These are phyloP conservation scores for Phaenicophaeus curvirostris DNA, from an alignment of 2,797 vertebrate species.

Conservation along the genomic window DNA sequence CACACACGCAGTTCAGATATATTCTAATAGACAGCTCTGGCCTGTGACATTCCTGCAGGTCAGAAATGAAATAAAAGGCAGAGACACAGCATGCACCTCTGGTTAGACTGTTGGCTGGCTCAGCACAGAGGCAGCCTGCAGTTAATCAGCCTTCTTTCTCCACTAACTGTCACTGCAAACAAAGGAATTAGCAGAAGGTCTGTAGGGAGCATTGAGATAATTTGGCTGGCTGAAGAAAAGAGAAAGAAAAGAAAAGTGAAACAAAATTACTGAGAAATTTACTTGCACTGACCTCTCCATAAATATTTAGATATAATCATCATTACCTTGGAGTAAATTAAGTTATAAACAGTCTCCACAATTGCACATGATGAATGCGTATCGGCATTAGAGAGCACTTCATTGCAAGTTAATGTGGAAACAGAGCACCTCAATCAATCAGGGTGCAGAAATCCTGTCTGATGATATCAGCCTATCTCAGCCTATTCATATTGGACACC, in stretches of 20 bases:
- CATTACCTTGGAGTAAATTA: constrained; percentile 73
- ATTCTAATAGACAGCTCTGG: constrained; percentile 43
- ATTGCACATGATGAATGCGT: constrained; percentile 65
- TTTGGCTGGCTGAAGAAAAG: constrained; percentile 67
- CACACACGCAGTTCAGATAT: not conserved
- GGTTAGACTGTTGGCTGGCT: constrained; percentile 51
- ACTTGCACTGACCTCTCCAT: constrained; percentile 70
- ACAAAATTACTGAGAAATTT: constrained; percentile 68
- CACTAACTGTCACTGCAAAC: constrained; percentile 72
- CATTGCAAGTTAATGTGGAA: constrained; percentile 72
- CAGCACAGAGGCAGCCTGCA: constrained; percentile 3
- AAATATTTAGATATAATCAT: constrained; percentile 76
- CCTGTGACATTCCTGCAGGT: constrained; percentile 55
- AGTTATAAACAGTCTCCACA: constrained; percentile 73
- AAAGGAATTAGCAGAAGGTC: constrained; percentile 73
- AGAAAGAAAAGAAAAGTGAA: constrained; percentile 57
- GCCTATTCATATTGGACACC: constrained; percentile 1
- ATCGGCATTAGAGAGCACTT: constrained; percentile 55
- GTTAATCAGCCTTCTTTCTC: constrained; percentile 71
- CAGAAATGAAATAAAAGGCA: constrained; percentile 60
- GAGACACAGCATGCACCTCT: not conserved
- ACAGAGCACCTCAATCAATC: constrained; percentile 66
- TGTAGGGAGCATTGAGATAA: constrained; percentile 70
- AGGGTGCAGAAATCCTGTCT: constrained; percentile 42
- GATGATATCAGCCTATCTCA: constrained; percentile 47